A percentile compares a stretch with the other conserved stretches of the same genome.
phyloP scores from a whole-genome alignment of 1,140 invertebrate species.

The Sycophaga agraensis region DNA sequence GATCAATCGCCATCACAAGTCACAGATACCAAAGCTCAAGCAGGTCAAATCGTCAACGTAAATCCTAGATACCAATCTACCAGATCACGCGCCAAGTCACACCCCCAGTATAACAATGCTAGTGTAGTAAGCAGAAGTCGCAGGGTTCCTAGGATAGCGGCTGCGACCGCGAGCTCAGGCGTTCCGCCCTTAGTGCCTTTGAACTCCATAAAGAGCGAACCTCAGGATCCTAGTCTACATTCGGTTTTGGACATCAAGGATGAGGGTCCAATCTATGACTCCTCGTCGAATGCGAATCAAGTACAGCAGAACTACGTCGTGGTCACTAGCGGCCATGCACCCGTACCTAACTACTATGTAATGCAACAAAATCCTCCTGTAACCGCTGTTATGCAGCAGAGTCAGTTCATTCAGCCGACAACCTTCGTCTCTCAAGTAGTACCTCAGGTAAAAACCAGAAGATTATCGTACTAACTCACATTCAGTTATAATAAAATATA shows the following conservation, averaged over 20 bases:
- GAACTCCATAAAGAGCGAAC: background rate
- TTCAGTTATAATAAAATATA: too few relatives aligned
- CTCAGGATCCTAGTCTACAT: conserved; percentile 40
- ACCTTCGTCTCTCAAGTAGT: conserved; percentile 30
- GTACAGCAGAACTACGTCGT: conserved; percentile 39
- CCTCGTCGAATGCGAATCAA: background rate
- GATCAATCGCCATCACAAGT: background rate
- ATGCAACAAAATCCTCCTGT: conserved; percentile 29
- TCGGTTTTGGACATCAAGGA: conserved; percentile 52
- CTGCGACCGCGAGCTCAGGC: background rate
- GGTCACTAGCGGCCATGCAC: conserved; percentile 28
- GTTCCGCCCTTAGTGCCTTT: conserved; percentile 16
- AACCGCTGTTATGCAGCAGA: conserved; percentile 15
- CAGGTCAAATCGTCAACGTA: too few relatives aligned
- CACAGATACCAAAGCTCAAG: background rate
- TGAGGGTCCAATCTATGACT: conserved; percentile 32
- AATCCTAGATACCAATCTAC: too few relatives aligned
- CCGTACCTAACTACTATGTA: conserved; percentile 35
- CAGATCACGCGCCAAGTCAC: too few relatives aligned
- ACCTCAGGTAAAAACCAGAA: conserved; percentile 14
- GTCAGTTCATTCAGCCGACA: conserved; percentile 25
- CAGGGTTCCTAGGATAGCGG: background rate
- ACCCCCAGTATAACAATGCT: too few relatives aligned
- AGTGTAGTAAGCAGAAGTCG: too few relatives aligned
- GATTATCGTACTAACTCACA: too few relatives aligned